Base-by-base conservation (phyloP, 2,888 invertebrate genomes). In the Megalurothrips usitatus region DNA sequence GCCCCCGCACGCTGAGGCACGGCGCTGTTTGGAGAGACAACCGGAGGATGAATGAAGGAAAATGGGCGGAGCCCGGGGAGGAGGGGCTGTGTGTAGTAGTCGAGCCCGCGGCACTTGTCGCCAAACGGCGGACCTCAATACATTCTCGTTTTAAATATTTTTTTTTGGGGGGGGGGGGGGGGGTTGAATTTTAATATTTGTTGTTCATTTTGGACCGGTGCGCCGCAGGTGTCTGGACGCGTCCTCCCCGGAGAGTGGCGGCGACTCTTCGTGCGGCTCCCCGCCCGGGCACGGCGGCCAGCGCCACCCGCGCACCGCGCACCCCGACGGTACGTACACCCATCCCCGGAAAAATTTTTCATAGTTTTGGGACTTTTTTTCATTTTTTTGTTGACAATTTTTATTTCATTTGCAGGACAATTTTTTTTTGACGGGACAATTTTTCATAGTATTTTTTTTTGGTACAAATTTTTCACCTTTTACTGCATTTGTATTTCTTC, bases 11-110 rank as follows among this genome's bases (percentile, higher is more conserved):
- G 1, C 58, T 1, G 68, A 23, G 1, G 26, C 68, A 9, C 26
- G 26, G 23, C 10, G 68, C 34, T 75, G 68, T 75, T 75, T 75
- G 68, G 68, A 75, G 68, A 75, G 68, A 75, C 68, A 75, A 75
- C 68, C 26, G 0, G 68, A 26, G 26, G 34, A 43, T 43, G 34
- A 43, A 43, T 43, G 34, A 6, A 43, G 3, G 34, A 75, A n/a
- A 75, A 75, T 26, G 23, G 19, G 19, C 52, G 52, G 52, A 2
- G 58, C 19, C 52, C 52, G 52, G 52, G 3, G 1, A 17, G 52
- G 14, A 1, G 19, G 63, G 19, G 19, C 19, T 11, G 23, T 6
- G 63, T 9, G 9, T 17, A 4, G 63, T 9, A n/a, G 63, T 23
- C 9, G n/a, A 11, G 6, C 34, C 34, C 34, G 6, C 34, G 34